These are phyloP conservation scores for Dromas ardeola DNA, from an alignment of 2,113 vertebrate genomes.

Conservation along the genomic window DNA sequence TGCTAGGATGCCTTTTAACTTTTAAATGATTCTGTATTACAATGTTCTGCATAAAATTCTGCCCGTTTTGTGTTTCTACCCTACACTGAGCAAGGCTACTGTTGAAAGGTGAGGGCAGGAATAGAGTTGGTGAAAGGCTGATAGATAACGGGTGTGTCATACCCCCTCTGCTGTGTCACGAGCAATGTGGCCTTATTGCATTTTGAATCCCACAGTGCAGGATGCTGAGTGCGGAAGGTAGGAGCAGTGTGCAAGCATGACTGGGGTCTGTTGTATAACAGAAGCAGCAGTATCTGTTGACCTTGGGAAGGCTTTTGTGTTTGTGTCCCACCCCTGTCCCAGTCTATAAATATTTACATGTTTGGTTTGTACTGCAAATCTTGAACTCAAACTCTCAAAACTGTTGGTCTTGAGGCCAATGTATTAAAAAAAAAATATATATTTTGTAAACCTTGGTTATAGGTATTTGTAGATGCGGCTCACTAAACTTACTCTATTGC, in stretches of 20 bases:
- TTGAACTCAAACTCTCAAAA: background rate
- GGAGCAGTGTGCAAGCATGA: too few species aligned
- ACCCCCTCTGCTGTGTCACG: background rate
- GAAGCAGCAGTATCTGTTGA: background rate
- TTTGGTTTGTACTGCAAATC: background rate
- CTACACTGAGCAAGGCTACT: background rate
- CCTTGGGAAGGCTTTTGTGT: background rate
- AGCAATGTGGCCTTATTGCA: accelerated
- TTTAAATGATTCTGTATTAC: background rate
- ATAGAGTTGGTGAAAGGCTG: background rate
- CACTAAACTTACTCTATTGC: background rate
- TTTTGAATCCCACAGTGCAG: background rate
- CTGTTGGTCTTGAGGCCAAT: background rate
- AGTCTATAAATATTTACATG: background rate
- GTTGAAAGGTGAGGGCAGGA: background rate
- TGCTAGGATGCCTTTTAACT: background rate
- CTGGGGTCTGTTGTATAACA: background rate
- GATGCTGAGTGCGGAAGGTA: background rate
- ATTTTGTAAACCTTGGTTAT: background rate
- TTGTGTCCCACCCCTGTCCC: background rate
- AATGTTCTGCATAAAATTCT: background rate
- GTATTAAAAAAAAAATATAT: background rate
- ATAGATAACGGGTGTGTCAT: background rate
- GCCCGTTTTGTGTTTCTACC: background rate
- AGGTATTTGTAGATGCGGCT: background rate